phyloP scores from a whole-genome alignment of 2,797 vertebrate genomes.

The Acridotheres tristis region DNA sequence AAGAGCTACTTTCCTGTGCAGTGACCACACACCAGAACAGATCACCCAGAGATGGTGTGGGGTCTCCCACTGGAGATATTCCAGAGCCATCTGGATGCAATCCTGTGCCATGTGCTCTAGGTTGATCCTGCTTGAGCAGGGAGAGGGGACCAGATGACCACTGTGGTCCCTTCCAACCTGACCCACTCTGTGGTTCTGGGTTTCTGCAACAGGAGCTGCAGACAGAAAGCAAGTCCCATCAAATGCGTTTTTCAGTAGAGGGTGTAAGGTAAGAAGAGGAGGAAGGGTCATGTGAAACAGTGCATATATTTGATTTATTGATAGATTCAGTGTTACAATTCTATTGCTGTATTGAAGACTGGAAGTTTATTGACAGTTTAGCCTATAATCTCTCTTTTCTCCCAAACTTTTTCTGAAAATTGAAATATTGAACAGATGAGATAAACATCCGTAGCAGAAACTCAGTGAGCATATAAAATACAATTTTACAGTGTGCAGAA shows the following conservation, averaged over 20 bases:
- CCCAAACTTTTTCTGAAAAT: neutral
- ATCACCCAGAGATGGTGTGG: neutral
- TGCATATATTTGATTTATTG: neutral
- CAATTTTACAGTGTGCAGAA: neutral
- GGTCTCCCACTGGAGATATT: neutral
- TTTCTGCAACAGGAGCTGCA: neutral
- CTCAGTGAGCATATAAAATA: neutral
- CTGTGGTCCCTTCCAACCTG: neutral
- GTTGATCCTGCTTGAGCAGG: neutral
- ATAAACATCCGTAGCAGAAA: neutral
- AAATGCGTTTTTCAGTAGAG: neutral
- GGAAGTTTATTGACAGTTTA: neutral
- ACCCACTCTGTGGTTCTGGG: neutral
- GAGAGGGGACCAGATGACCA: neutral
- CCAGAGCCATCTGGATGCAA: neutral
- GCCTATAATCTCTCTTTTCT: neutral
- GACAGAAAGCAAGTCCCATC: neutral
- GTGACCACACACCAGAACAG: accelerated
- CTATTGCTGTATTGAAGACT: neutral
- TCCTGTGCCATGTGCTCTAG: neutral
- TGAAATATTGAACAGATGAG: neutral
- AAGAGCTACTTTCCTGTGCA: neutral
- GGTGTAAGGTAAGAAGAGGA: neutral
- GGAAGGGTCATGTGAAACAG: neutral
- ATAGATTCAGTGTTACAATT: neutral